These are phyloP conservation scores for Buteo buteo DNA, from an alignment of 2,113 vertebrate species.

Conservation along the genomic window DNA sequence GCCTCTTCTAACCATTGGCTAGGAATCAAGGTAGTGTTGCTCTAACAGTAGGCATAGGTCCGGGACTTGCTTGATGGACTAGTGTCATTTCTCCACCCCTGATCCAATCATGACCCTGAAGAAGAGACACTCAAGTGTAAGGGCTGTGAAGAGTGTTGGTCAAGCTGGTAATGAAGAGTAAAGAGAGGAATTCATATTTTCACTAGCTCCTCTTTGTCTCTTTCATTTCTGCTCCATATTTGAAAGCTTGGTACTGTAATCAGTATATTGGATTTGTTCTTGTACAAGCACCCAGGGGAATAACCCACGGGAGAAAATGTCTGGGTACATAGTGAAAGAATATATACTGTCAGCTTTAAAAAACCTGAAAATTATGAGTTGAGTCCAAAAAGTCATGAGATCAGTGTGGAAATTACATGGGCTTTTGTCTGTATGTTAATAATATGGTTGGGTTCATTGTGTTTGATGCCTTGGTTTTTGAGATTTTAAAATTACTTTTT, in stretches of 20 bases:
- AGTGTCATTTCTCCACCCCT: background rate
- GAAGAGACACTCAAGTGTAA: background rate
- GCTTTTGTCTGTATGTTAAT: constrained; percentile 2
- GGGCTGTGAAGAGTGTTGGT: background rate
- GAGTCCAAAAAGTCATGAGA: background rate
- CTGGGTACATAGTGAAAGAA: background rate
- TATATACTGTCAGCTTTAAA: background rate
- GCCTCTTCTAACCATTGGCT: background rate
- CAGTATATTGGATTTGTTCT: background rate
- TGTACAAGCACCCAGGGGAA: background rate
- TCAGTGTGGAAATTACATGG: background rate
- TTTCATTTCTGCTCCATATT: background rate
- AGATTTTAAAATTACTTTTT: background rate
- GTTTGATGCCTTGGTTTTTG: background rate
- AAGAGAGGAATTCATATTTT: background rate
- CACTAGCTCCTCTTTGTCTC: background rate
- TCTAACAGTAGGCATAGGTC: background rate
- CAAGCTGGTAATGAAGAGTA: background rate
- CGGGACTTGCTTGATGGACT: background rate
- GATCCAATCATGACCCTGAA: background rate
- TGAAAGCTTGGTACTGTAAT: background rate
- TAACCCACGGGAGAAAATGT: background rate
- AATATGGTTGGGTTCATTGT: background rate
- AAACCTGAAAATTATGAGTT: background rate
- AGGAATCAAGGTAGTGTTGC: background rate